Evolutionary conservation across 1,140 invertebrate species (phyloP).

Genomic region (Ostrea edulis): DNA sequence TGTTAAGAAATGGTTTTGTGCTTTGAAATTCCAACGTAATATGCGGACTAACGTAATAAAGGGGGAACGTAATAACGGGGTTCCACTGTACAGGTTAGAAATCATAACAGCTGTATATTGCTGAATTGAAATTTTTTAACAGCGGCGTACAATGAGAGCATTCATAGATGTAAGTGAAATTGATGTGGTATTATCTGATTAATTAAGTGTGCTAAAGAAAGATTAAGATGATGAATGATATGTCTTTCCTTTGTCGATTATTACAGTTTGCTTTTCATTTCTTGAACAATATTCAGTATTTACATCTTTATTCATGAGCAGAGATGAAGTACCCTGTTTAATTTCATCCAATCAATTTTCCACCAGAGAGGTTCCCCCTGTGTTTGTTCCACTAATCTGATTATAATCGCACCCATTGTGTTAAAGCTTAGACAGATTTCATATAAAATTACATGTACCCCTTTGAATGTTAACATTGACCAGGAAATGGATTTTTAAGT

Average conservation of each 20-base stretch:
- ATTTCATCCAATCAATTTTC: background rate
- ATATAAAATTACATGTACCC: background rate
- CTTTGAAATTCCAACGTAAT: too few species aligned
- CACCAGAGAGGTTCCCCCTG: background rate
- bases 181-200: background rate
- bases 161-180: too few species aligned
- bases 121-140: too few species aligned
- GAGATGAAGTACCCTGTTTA: background rate
- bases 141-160: too few species aligned
- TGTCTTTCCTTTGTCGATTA: background rate
- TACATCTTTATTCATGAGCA: constrained; percentile 26
- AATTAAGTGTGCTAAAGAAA: background rate
- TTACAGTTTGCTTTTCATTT: background rate
- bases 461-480: background rate
- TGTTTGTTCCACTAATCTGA: background rate
- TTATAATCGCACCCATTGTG: constrained; percentile 4
- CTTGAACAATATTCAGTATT: constrained; percentile 1
- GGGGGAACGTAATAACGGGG: too few species aligned
- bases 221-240: constrained; percentile 7
- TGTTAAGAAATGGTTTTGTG: too few species aligned
- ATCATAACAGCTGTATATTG: too few species aligned
- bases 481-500: background rate
- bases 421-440: background rate
- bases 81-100: too few species aligned
- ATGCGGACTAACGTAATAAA: too few species aligned